phyloP scores from a whole-genome alignment of 2,888 invertebrate genomes.

The Eristalis tenax region DNA sequence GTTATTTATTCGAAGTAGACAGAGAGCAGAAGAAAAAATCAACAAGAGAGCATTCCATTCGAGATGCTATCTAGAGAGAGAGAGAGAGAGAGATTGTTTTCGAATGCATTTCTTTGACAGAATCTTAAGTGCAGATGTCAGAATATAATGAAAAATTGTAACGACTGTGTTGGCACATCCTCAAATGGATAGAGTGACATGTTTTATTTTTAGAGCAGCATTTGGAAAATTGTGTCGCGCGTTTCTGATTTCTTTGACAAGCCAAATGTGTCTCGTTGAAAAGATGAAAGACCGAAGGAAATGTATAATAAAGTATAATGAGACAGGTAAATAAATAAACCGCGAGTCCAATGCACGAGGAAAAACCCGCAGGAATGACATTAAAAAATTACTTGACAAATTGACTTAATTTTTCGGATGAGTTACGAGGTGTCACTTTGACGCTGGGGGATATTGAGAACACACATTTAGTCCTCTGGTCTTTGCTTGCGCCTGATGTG shows the following conservation, averaged over 20 bases:
- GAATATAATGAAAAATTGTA: conserved; percentile 62
- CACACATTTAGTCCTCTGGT: not conserved
- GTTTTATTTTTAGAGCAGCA: conserved; percentile 57
- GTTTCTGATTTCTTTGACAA: conserved; percentile 59
- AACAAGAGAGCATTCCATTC: conserved; percentile 14
- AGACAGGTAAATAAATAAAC: conserved; percentile 60
- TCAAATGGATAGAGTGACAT: conserved; percentile 65
- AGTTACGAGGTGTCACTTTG: not conserved
- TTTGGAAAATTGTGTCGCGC: conserved; percentile 58
- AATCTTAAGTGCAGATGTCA: conserved; percentile 69
- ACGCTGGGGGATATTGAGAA: not conserved
- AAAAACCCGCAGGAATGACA: conserved; percentile 33
- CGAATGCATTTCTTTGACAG: conserved; percentile 70
- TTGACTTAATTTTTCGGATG: conserved; percentile 50
- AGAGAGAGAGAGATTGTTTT: conserved; percentile 65
- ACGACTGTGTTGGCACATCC: conserved; percentile 68
- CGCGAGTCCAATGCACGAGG: not conserved
- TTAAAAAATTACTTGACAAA: conserved; percentile 40
- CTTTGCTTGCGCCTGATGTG: not conserved
- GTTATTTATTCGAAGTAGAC: conserved; percentile 46
- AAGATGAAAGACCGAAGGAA: conserved; percentile 53
- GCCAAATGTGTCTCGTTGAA: conserved; percentile 45
- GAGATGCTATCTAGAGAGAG: conserved; percentile 14
- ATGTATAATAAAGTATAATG: conserved; percentile 51
- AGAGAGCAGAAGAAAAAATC: no score